Percentiles rank a stretch among this genome's conserved stretches.
Conservation (phyloP, 2,113 vertebrate species). For the Melanostigma gelatinosum region DNA sequence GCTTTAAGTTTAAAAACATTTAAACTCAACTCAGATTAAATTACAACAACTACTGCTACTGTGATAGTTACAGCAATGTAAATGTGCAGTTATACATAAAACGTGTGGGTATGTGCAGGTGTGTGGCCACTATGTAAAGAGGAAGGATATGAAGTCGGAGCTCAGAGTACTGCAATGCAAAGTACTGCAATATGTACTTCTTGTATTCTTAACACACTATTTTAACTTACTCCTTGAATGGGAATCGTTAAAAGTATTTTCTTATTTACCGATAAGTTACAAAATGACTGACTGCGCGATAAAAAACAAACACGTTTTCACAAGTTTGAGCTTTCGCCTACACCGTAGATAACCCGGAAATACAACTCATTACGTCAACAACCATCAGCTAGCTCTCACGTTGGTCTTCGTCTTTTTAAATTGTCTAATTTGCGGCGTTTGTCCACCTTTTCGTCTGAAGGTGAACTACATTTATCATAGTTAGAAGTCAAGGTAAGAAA, state of each 20-base stretch:
- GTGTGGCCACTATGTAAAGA: background rate
- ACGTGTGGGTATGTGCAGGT: background rate
- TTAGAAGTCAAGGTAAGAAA: constrained; percentile 5
- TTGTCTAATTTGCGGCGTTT: background rate
- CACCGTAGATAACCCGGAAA: constrained; percentile 56
- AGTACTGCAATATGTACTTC: background rate
- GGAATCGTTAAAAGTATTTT: background rate
- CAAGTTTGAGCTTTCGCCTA: background rate
- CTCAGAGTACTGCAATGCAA: background rate
- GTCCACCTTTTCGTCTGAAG: too few species aligned
- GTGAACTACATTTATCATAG: background rate
- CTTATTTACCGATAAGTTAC: too few species aligned
- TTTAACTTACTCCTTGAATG: background rate
- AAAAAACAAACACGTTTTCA: background rate
- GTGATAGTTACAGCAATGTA: background rate
- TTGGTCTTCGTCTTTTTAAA: background rate
- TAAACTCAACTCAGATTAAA: background rate
- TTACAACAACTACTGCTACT: background rate
- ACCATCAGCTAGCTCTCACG: background rate
- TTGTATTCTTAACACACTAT: background rate
- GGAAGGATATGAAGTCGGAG: background rate
- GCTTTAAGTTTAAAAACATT: background rate
- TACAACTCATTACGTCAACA: background rate
- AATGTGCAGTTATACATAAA: background rate
- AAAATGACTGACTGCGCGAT: background rate